phyloP scores from a whole-genome alignment of 2,888 invertebrate species.

The Lymantria dispar region DNA sequence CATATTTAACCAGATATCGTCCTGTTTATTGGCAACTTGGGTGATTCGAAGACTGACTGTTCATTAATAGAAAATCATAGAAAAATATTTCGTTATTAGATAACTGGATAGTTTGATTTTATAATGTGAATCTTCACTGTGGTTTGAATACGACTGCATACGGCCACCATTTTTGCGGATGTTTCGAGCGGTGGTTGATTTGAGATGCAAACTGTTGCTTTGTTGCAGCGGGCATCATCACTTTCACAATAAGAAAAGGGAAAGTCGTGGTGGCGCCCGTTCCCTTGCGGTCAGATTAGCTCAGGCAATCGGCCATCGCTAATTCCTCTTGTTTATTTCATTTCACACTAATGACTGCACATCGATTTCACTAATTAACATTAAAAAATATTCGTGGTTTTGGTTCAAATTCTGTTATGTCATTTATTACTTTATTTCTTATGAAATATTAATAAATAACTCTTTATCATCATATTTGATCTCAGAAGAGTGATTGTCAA shows the following conservation, averaged over 20 bases:
- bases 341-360: slow-evolving; percentile 58
- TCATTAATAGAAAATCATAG: slow-evolving; percentile 40
- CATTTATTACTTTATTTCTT: not conserved
- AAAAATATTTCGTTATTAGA: slow-evolving; percentile 21
- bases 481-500: no score
- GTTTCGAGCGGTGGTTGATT: slow-evolving; percentile 48
- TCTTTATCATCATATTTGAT: no score
- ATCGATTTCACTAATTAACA: slow-evolving; percentile 51
- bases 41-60: slow-evolving; percentile 35
- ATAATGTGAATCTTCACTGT: slow-evolving; percentile 3
- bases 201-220: slow-evolving; percentile 63
- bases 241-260: slow-evolving; percentile 80
- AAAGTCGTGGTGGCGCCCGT: slow-evolving; percentile 70
- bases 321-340: slow-evolving; percentile 74
- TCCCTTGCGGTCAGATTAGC: slow-evolving; percentile 79
- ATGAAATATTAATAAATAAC: no score
- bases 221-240: slow-evolving; percentile 74
- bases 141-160: slow-evolving; percentile 13
- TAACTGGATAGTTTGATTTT: slow-evolving; percentile 8
- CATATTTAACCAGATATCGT: slow-evolving; percentile 52
- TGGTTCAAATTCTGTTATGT: slow-evolving; percentile 8
- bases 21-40: slow-evolving; percentile 45
- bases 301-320: slow-evolving; percentile 63
- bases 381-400: slow-evolving; percentile 17
- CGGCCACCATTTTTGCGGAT: slow-evolving; percentile 34